Conservation (phyloP, 2,888 invertebrate species). For the Liopterus haemorrhoidalis region DNA sequence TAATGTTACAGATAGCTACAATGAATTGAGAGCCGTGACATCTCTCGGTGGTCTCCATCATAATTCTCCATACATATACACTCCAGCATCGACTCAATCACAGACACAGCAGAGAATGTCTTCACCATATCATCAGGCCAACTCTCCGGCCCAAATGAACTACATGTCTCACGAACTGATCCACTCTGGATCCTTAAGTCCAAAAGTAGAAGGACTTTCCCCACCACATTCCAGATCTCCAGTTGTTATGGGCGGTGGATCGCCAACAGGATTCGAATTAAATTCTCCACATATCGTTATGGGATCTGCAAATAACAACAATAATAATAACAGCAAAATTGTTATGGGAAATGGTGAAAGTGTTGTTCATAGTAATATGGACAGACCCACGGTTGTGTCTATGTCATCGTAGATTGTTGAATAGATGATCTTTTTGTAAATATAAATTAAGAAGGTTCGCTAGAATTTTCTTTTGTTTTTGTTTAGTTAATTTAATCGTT, state of each 20-base stretch:
- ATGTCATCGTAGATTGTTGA: conserved; percentile 35
- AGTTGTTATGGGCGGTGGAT: conserved; percentile 13
- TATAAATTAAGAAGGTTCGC: no score
- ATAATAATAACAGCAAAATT: conserved; percentile 35
- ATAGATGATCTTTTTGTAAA: neutral
- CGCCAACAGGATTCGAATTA: conserved; percentile 28
- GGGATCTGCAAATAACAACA: conserved; percentile 37
- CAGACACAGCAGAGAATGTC: conserved; percentile 29
- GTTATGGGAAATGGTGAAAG: conserved; percentile 40
- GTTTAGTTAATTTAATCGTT: no score
- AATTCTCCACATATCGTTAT: conserved; percentile 39
- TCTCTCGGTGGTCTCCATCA: conserved; percentile 38
- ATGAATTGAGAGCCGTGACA: conserved; percentile 37
- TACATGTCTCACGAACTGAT: conserved; percentile 40
- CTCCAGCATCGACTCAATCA: conserved; percentile 24
- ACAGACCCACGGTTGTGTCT: conserved; percentile 44
- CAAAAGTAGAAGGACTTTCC: conserved; percentile 18
- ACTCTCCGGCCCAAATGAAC: conserved; percentile 38
- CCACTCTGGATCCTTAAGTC: conserved; percentile 35
- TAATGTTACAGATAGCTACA: conserved; percentile 36
- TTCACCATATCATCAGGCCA: conserved; percentile 39
- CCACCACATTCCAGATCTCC: conserved; percentile 16
- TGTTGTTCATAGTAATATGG: conserved; percentile 26
- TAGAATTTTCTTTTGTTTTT: no score
- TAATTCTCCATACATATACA: conserved; percentile 30